A percentile compares a stretch with the other conserved stretches of the same genome.
phyloP scores from a whole-genome alignment of 1,140 invertebrate genomes.

The Penaeus chinensis region DNA sequence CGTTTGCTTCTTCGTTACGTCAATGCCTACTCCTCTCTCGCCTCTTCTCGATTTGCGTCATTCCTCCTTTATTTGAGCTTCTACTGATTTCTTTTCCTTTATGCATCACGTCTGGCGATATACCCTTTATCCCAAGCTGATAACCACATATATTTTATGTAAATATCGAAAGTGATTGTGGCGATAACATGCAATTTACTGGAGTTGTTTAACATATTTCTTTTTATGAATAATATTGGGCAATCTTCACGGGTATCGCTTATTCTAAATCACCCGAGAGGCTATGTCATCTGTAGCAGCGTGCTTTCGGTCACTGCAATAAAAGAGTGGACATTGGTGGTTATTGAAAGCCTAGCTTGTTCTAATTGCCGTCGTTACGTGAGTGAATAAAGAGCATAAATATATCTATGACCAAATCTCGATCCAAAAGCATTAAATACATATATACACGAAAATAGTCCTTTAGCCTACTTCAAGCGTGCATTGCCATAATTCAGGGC shows the following conservation, averaged over 20 bases:
- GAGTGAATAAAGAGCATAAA: background rate
- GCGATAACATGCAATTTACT: conserved; percentile 33
- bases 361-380: background rate
- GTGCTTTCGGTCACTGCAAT: too few species aligned
- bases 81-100: conserved; percentile 8
- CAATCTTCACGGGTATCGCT: too few species aligned
- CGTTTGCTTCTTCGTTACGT: too few species aligned
- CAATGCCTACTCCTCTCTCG: background rate
- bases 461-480: too few species aligned
- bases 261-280: too few species aligned
- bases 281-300: too few species aligned
- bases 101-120: conserved; percentile 5
- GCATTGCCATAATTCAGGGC: too few species aligned
- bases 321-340: too few species aligned
- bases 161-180: conserved; percentile 43
- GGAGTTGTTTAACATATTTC: conserved; percentile 29
- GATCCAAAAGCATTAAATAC: too few species aligned
- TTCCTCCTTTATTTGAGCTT: background rate
- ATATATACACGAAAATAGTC: too few species aligned
- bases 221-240: background rate
- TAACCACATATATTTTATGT: conserved; percentile 41
- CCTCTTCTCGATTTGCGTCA: background rate
- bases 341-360: too few species aligned
- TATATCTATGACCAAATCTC: too few species aligned
- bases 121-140: conserved; percentile 21